Conservation (phyloP, 2,113 vertebrate species). For the Nycticryphes semicollaris region DNA sequence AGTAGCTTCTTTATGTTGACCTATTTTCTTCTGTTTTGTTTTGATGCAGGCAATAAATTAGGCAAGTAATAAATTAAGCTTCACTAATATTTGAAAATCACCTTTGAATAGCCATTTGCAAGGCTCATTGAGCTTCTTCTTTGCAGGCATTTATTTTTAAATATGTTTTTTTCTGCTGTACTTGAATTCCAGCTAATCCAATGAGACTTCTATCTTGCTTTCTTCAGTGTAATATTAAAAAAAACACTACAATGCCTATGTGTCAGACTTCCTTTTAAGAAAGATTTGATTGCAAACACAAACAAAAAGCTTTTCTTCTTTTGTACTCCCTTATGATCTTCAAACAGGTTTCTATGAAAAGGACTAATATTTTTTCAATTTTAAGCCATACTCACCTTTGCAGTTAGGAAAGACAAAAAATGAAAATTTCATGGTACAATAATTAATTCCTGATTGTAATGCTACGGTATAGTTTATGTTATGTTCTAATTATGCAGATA, state of each 20-base stretch:
- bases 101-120: slow-evolving; percentile 67
- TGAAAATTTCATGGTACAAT: slow-evolving; percentile 43
- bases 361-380: slow-evolving; percentile 54
- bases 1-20: slow-evolving; percentile 23
- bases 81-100: slow-evolving; percentile 74
- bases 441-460: slow-evolving; percentile 71
- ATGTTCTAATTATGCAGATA: slow-evolving; percentile 42
- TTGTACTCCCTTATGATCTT: slow-evolving; percentile 67
- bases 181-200: slow-evolving; percentile 68
- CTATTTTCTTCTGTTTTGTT: slow-evolving; percentile 28
- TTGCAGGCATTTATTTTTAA: slow-evolving; percentile 63
- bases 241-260: slow-evolving; percentile 46
- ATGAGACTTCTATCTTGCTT: slow-evolving; percentile 63
- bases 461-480: slow-evolving; percentile 37
- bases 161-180: slow-evolving; percentile 21
- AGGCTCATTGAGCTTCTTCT: slow-evolving; percentile 64
- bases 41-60: slow-evolving; percentile 63
- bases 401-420: slow-evolving; percentile 52
- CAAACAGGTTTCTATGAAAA: slow-evolving; percentile 65
- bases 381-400: slow-evolving; percentile 48
- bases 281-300: slow-evolving; percentile 57
- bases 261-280: slow-evolving; percentile 59
- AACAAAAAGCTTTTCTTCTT: slow-evolving; percentile 68
- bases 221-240: slow-evolving; percentile 44
- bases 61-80: slow-evolving; percentile 70